These are phyloP conservation scores for Machaerirhynchus nigripectus DNA, from an alignment of 2,113 vertebrate species.

Conservation along the genomic window DNA sequence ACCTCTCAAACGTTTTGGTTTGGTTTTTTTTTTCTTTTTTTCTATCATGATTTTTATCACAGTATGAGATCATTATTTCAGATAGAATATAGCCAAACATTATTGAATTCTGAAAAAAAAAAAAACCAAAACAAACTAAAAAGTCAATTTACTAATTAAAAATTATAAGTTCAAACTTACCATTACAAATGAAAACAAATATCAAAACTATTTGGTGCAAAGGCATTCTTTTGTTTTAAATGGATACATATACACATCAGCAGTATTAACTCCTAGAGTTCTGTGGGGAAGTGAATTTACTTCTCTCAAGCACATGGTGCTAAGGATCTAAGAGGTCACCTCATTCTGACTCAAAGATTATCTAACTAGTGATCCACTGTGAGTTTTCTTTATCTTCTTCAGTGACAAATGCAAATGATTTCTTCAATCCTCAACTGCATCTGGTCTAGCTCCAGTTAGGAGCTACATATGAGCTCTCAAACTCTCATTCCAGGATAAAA, in stretches of 20 bases:
- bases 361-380: neutral
- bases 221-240: neutral
- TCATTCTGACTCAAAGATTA: neutral
- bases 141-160: constrained; percentile 58
- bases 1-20: constrained; percentile 16
- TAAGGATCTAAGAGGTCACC: neutral
- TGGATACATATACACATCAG: neutral
- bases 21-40: neutral
- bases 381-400: neutral
- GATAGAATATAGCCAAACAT: constrained; percentile 43
- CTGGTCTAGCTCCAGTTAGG: neutral
- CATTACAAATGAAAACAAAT: constrained; percentile 59
- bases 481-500: neutral
- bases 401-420: neutral
- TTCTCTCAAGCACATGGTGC: neutral
- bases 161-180: constrained; percentile 48
- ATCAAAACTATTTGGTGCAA: neutral
- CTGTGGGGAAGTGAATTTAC: neutral
- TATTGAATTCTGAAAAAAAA: constrained; percentile 40
- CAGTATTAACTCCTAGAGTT: neutral
- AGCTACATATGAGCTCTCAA: neutral
- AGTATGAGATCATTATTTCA: constrained; percentile 57
- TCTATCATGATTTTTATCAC: constrained; percentile 57
- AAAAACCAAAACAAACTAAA: neutral
- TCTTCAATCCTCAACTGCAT: neutral